These are phyloP conservation scores for Triplophysa rosa DNA, from an alignment of 2,113 vertebrate species.

Conservation along the genomic window DNA sequence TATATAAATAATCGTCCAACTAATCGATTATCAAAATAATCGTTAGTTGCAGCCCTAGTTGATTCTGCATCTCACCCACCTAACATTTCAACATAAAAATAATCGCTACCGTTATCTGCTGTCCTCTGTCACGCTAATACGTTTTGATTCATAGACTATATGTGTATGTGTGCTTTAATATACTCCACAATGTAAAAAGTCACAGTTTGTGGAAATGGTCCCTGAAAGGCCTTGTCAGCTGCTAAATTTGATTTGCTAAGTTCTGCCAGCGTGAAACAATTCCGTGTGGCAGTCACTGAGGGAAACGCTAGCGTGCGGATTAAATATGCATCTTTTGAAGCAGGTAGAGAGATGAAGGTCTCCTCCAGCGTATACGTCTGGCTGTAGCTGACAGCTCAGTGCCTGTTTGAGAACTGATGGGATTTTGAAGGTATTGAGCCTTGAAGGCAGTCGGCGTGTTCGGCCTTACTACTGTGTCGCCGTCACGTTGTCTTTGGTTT, in stretches of 20 bases:
- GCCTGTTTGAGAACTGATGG: background rate
- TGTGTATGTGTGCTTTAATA: too few relatives aligned
- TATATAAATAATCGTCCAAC: too few relatives aligned
- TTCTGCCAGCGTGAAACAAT: background rate
- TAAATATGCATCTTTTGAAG: conserved; percentile 45
- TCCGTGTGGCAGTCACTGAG: conserved; percentile 4
- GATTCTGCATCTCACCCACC: too few relatives aligned
- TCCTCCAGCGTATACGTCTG: background rate
- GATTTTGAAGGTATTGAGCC: conserved; percentile 16
- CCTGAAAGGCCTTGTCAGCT: background rate
- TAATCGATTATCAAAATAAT: too few relatives aligned
- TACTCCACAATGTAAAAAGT: background rate
- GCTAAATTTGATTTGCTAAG: background rate
- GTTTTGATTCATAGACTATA: too few relatives aligned
- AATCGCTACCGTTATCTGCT: too few relatives aligned
- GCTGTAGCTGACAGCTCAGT: conserved; percentile 20
- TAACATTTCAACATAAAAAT: too few relatives aligned
- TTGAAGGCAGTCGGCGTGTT: conserved; percentile 8
- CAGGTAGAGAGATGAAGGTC: conserved; percentile 30
- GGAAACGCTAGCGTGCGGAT: conserved; percentile 34
- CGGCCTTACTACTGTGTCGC: too few relatives aligned
- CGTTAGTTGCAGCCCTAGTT: too few relatives aligned
- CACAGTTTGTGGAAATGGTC: background rate
- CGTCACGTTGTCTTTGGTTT: too few relatives aligned
- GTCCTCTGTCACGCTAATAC: too few relatives aligned